Evolutionary conservation across 2,797 vertebrate species (phyloP), one percentile per base, ranked within the genome.

Genomic region (Micrastur ruficollis): DNA sequence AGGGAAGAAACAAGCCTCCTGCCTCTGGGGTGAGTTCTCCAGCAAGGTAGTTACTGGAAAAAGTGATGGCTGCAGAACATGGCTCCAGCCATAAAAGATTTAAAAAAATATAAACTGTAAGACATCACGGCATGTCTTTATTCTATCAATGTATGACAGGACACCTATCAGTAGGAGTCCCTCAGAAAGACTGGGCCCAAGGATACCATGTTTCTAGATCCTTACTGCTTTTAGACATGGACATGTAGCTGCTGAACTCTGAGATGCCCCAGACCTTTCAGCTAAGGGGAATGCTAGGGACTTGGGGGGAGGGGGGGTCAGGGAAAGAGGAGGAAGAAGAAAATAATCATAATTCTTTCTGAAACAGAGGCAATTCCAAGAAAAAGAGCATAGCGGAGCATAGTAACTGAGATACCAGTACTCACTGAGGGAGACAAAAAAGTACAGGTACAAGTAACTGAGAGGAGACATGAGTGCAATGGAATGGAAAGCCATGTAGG

Each of bases 281-380:
- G 32, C 38, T 46, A 42, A 62, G 12, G 10, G 25, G 38, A 63
- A 31, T 22, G 31, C 16, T 40, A 34, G 31, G 31, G n/a, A 62
- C 5, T 29, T 2, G 27, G 5, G 7, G 3, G 2, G 2, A 21
- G 8, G 42, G 42, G 11, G 38, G 38, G 38, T 11, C 38, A 13
- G 38, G 38, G 38, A 4, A 42, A 18, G 4, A 59, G 16, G 20
- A 53, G 5, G 5, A 81, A 19, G 31, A 73, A 75, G 11, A 52
- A 71, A 67, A 44, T 9, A 76, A 40, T 3, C 47, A 53, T 27
- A 38, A 8, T 23, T 65, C 5, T 63, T 78, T 27, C 49, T 46
- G 55, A 81, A 85, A 49, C 38, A 1, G 21, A 67, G 31, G 31
- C 7, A 76, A n/a, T 67, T 76, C 47, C 40, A 83, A 46, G 32